These are phyloP conservation scores for Alloplasta piceator DNA, from an alignment of 2,888 invertebrate genomes.

Conservation along the genomic window DNA sequence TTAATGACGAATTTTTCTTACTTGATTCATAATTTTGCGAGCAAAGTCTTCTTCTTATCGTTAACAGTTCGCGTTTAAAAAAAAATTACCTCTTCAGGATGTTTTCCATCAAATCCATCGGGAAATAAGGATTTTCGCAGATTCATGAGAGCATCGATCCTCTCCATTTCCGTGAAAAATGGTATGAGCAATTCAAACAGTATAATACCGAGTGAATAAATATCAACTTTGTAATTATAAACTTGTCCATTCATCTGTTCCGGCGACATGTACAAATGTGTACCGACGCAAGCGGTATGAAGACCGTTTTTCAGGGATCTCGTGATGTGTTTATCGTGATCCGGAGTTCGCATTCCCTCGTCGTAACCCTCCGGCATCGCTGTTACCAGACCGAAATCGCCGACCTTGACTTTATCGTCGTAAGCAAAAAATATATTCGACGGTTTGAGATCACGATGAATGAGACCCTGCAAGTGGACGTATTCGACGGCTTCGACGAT, in stretches of 20 bases:
- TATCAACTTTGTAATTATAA: conserved; percentile 97
- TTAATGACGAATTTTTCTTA: not conserved
- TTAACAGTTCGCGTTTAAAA: no score
- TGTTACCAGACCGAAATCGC: conserved; percentile 99
- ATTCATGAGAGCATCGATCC: conserved; percentile 88
- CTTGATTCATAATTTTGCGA: not conserved
- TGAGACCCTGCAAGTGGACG: conserved; percentile 95
- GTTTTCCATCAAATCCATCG: conserved; percentile 86
- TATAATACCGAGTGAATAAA: conserved; percentile 96
- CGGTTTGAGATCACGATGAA: conserved; percentile 98
- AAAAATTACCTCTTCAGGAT: conserved; percentile 88
- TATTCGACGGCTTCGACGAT: conserved; percentile 98
- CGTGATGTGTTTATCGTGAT: conserved; percentile 74
- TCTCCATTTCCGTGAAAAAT: conserved; percentile 96
- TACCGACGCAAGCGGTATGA: conserved; percentile 90
- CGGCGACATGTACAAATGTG: conserved; percentile 98
- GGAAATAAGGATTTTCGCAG: conserved; percentile 90
- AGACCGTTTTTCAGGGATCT: conserved; percentile 80
- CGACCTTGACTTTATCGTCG: conserved; percentile 96
- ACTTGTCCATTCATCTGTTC: conserved; percentile 92
- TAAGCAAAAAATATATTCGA: conserved; percentile 97
- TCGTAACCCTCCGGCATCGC: conserved; percentile 88
- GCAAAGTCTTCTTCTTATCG: no score
- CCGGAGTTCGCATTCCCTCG: conserved; percentile 72
- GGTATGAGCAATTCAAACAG: conserved; percentile 96